These are phyloP conservation scores for Holothuria leucospilota DNA, from an alignment of 53 echinoderm and acorn worm genomes.

Conservation along the genomic window DNA sequence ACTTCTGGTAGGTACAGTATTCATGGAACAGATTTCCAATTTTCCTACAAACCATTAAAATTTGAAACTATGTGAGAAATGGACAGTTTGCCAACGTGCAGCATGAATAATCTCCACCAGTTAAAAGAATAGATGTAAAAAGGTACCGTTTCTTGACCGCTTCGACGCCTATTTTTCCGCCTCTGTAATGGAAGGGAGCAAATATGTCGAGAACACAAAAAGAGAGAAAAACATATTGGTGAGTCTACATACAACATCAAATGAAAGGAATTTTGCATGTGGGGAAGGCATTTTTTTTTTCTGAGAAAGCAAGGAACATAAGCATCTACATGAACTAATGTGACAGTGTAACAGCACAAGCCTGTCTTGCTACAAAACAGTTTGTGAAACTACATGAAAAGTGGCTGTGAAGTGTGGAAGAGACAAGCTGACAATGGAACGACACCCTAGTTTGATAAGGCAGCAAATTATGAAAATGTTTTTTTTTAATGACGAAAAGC, in stretches of 20 bases:
- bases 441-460: too few relatives aligned
- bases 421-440: not conserved
- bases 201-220: conserved; percentile 47
- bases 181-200: conserved; percentile 84
- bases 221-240: conserved; percentile 52
- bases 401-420: conserved; percentile 25
- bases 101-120: conserved; percentile 36
- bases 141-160: conserved; percentile 97
- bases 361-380: not conserved
- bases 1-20: too few relatives aligned
- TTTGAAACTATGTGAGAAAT: too few relatives aligned
- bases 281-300: conserved; percentile 32
- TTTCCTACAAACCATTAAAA: too few relatives aligned
- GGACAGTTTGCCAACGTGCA: too few relatives aligned
- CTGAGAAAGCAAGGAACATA: conserved; percentile 12
- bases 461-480: too few relatives aligned
- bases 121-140: conserved; percentile 49
- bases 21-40: too few relatives aligned
- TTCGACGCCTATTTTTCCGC: conserved; percentile 92
- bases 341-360: conserved; percentile 19
- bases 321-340: conserved; percentile 20
- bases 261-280: conserved; percentile 19
- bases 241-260: conserved; percentile 32
- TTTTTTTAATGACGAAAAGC: too few relatives aligned
- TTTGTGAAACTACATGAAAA: conserved; percentile 21